Conservation (phyloP, 2,113 vertebrate genomes). For the Calidris pugnax region DNA sequence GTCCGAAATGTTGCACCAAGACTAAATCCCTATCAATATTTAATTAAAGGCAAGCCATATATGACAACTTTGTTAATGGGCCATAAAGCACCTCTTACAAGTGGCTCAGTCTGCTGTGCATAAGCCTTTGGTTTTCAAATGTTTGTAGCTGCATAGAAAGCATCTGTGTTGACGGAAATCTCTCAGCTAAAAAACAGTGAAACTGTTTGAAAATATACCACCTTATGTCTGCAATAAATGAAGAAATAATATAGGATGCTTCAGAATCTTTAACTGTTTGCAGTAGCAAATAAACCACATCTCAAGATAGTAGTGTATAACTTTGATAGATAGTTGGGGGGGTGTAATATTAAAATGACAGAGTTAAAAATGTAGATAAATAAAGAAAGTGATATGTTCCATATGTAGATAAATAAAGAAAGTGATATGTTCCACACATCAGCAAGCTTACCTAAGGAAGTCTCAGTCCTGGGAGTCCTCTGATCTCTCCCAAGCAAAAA, state of each 20-base stretch:
- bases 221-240: neutral
- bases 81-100: neutral
- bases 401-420: neutral
- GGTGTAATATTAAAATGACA: neutral
- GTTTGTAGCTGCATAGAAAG: neutral
- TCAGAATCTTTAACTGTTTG: neutral
- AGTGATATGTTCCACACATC: neutral
- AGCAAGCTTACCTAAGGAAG: neutral
- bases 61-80: slow-evolving; percentile 14
- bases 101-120: neutral
- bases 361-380: neutral
- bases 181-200: neutral
- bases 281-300: neutral
- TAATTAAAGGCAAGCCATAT: neutral
- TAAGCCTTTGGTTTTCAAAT: neutral
- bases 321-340: neutral
- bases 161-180: neutral
- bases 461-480: slow-evolving; percentile 9
- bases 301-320: neutral
- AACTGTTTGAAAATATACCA: neutral
- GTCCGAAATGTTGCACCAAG: neutral
- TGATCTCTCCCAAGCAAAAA: slow-evolving; percentile 26
- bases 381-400: neutral
- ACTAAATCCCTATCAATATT: slow-evolving; percentile 8
- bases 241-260: neutral